phyloP scores from a whole-genome alignment of 2,113 vertebrate genomes.

The Narcine bancroftii region DNA sequence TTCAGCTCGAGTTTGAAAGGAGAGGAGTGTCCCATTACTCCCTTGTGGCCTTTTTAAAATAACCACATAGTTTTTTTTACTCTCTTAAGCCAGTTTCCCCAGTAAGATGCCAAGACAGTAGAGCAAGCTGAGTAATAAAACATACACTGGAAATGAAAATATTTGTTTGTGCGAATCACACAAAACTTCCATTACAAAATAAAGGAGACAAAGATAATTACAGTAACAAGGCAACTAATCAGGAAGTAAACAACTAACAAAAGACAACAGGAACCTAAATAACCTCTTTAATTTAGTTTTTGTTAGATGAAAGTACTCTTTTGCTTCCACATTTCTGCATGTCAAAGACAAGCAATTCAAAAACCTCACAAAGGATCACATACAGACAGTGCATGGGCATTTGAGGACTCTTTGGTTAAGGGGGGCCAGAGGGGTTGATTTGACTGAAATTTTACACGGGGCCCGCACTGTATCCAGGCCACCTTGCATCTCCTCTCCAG shows the following conservation, averaged over 20 bases:
- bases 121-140: not conserved
- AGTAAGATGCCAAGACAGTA: not conserved
- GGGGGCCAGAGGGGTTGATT: no score
- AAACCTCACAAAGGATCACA: no score
- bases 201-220: not conserved
- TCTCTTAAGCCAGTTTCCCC: not conserved
- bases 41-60: not conserved
- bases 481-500: no score
- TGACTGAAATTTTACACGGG: no score
- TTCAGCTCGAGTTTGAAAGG: not conserved
- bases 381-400: no score
- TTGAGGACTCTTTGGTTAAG: no score
- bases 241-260: not conserved
- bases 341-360: no score
- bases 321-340: no score
- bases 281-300: no score
- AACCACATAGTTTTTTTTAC: not conserved
- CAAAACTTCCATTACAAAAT: not conserved
- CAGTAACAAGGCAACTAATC: not conserved
- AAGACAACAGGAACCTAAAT: not conserved
- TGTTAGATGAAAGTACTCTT: no score
- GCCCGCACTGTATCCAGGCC: no score
- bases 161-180: not conserved
- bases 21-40: not conserved
- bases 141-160: not conserved